phyloP scores from a whole-genome alignment of 2,797 vertebrate genomes.

The Rhodeus uyekii region DNA sequence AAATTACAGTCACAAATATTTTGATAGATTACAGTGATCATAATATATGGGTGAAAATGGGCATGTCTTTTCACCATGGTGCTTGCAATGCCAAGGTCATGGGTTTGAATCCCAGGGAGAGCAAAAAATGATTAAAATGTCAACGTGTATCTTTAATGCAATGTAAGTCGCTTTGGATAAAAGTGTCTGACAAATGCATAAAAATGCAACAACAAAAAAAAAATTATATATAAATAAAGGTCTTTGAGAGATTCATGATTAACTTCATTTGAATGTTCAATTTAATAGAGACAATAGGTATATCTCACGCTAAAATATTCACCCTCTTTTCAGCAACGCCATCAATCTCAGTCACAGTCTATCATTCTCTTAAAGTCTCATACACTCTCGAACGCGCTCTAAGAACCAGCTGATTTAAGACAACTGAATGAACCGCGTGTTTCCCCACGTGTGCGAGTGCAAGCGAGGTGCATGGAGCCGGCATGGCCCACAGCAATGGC shows the following conservation, averaged over 20 bases:
- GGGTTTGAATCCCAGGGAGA: too few relatives aligned
- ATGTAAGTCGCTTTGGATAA: too few relatives aligned
- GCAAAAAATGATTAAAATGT: too few relatives aligned
- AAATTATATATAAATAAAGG: too few relatives aligned
- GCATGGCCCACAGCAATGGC: neutral
- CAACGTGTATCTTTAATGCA: too few relatives aligned
- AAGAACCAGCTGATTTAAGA: conserved; percentile 21
- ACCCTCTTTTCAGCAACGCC: neutral
- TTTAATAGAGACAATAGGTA: neutral
- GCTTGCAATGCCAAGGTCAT: too few relatives aligned
- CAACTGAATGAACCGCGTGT: neutral
- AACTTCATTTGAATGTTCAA: neutral
- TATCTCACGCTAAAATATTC: neutral
- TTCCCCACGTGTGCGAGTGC: neutral
- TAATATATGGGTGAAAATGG: neutral
- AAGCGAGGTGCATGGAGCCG: neutral
- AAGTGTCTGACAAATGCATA: too few relatives aligned
- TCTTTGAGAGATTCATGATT: neutral
- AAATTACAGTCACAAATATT: neutral
- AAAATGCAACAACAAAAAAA: too few relatives aligned
- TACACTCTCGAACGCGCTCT: neutral
- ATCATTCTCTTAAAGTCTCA: neutral
- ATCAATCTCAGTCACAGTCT: neutral
- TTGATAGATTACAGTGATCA: neutral
- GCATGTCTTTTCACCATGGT: too few relatives aligned